phyloP scores from a whole-genome alignment of 2,113 vertebrate genomes.

The Oreochromis tanganicae region DNA sequence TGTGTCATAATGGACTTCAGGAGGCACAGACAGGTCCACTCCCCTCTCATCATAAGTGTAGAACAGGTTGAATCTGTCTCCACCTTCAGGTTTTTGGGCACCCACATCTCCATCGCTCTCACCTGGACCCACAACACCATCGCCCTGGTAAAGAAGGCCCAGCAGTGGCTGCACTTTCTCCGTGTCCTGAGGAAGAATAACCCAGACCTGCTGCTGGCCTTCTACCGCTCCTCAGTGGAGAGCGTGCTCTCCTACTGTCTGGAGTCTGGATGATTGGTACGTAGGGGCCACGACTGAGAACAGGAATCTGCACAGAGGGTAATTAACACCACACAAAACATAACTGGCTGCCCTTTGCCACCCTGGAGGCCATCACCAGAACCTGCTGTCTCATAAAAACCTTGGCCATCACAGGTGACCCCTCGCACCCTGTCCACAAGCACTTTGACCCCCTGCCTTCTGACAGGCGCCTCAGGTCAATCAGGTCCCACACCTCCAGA shows the following conservation, averaged over 20 bases:
- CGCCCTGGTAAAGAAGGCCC: not conserved
- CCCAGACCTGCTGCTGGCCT: not conserved
- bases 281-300: not conserved
- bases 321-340: not conserved
- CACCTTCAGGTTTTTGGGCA: not conserved
- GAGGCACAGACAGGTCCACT: accelerated
- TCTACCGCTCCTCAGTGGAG: not conserved
- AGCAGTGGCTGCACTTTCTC: not conserved
- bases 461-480: not conserved
- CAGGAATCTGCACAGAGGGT: not conserved
- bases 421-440: not conserved
- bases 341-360: not conserved
- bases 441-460: not conserved
- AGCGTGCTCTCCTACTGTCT: not conserved
- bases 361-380: not conserved
- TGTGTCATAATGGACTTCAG: not conserved
- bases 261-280: not conserved
- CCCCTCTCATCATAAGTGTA: not conserved
- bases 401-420: not conserved
- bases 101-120: not conserved
- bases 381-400: accelerated
- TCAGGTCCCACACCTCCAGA: accelerated
- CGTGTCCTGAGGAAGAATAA: not conserved
- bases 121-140: accelerated
- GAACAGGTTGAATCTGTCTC: not conserved